Percentiles rank a stretch among this genome's conserved stretches.
Evolutionary conservation across 1,140 invertebrate genomes (phyloP).

Genomic region (Heliconius nattereri): DNA sequence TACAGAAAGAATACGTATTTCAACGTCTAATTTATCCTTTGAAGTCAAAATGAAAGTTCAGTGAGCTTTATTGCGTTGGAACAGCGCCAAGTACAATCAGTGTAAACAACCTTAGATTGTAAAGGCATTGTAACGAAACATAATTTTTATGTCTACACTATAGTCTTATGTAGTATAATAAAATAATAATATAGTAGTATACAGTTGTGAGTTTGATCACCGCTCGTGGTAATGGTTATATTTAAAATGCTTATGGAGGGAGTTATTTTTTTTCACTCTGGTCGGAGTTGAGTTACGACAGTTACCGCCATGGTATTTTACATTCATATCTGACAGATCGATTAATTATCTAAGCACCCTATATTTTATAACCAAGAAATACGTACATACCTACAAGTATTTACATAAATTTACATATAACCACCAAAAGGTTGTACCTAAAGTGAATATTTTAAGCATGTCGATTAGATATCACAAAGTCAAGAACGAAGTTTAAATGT

Average conservation of each 20-base stretch:
- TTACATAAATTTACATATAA: too few species aligned
- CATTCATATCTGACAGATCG: too few species aligned
- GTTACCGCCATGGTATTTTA: too few species aligned
- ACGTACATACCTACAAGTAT: too few species aligned
- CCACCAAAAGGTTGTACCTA: neutral
- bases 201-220: too few species aligned
- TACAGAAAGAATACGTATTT: conserved; percentile 13
- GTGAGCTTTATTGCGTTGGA: conserved; percentile 20
- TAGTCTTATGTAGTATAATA: neutral
- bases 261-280: too few species aligned
- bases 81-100: conserved; percentile 15
- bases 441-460: conserved; percentile 2
- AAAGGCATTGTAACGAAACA: conserved; percentile 10
- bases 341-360: too few species aligned
- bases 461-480: conserved; percentile 4
- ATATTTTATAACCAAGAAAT: too few species aligned
- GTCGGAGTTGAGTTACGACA: too few species aligned
- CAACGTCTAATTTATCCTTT: conserved; percentile 15
- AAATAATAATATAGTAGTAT: too few species aligned
- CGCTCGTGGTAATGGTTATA: too few species aligned
- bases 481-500: conserved; percentile 1
- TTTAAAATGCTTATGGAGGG: too few species aligned
- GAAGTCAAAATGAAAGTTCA: conserved; percentile 20
- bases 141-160: neutral
- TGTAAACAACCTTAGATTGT: conserved; percentile 17